These are phyloP conservation scores for Calephelis virginiensis DNA, from an alignment of 1,140 invertebrate species.

Conservation along the genomic window DNA sequence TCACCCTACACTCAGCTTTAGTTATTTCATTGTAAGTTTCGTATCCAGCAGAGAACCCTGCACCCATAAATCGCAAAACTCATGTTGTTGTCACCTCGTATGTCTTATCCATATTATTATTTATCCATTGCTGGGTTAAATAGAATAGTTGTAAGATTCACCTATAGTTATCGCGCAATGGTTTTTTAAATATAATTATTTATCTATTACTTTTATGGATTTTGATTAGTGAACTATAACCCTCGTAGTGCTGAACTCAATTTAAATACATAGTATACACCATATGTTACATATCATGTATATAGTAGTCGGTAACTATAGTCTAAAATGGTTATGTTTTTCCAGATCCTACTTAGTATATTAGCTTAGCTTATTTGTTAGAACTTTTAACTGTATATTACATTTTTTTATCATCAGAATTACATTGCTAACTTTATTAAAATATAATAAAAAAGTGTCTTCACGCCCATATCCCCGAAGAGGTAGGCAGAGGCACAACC, in stretches of 20 bases:
- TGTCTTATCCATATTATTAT: slow-evolving; percentile 14
- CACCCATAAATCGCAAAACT: slow-evolving; percentile 16
- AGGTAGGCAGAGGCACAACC: too few relatives aligned
- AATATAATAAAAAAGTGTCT: too few relatives aligned
- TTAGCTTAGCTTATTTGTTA: too few relatives aligned
- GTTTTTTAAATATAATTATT: not conserved
- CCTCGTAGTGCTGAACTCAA: not conserved
- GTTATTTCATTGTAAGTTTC: slow-evolving; percentile 16
- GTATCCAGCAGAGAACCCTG: slow-evolving; percentile 16
- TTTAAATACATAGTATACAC: not conserved
- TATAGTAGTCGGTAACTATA: too few relatives aligned
- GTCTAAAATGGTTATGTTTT: too few relatives aligned
- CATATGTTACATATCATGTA: too few relatives aligned
- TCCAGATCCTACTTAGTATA: too few relatives aligned
- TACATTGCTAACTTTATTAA: too few relatives aligned
- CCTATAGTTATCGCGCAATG: not conserved
- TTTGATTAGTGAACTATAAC: not conserved
- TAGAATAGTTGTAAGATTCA: not conserved
- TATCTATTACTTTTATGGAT: not conserved
- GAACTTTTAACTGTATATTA: too few relatives aligned
- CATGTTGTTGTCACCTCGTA: slow-evolving; percentile 18
- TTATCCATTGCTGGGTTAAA: slow-evolving; percentile 13
- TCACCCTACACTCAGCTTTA: slow-evolving; percentile 5
- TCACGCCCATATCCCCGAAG: too few relatives aligned
- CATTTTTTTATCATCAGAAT: too few relatives aligned